Base-by-base conservation (phyloP, 92 coral and sea anemone species). In the Pocillopora grandis region DNA sequence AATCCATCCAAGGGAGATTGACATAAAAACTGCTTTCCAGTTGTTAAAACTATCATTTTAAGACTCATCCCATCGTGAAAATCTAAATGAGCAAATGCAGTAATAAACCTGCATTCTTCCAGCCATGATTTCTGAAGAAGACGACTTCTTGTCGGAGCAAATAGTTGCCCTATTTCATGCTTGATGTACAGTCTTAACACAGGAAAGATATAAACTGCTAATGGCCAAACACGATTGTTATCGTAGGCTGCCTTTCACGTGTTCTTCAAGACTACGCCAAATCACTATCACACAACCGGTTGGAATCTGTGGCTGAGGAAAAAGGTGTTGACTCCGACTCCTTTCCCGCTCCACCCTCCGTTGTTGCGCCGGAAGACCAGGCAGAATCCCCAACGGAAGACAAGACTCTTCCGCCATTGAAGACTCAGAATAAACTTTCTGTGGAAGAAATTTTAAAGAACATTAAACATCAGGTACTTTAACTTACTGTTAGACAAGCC, bases 211-310 rank as follows among this genome's bases (percentile, higher is more conserved):
- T n/a, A 2, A 5, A 15, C 0, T 13, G 42, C 55, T 42, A 36
- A 21, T 3, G 33, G 5, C 57, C 42, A 33, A 12, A 69, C 37
- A 9, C 52, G 16, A 36, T 70, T 35, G 12, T 70, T 17, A 15
- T 64, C 77, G 16, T 71, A 85, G 98, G 91, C 31, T n/a, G 48
- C 10, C 71, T 92, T 57, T 94, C 98, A 6, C 95, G 85, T 13
- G 92, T 87, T 61, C 88, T 94, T 21, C 98, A 94, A 89, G 88
- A 91, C 23, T 91, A 79, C 57, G 98, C 98, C 36, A 93, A 89
- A 76, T 72, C 84, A 9, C 66, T 87, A 21, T 66, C 85, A 76
- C 82, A 82, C 62, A 90, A 85, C 37, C 76, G 78, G 33, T 86
- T 94, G 18, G 93, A 89, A 57, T 68, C 89, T 55, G 89, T 87